Evolutionary conservation across 2,797 vertebrate species (phyloP), one percentile per base, ranked within the genome.

Genomic region (Catharus ustulatus): DNA sequence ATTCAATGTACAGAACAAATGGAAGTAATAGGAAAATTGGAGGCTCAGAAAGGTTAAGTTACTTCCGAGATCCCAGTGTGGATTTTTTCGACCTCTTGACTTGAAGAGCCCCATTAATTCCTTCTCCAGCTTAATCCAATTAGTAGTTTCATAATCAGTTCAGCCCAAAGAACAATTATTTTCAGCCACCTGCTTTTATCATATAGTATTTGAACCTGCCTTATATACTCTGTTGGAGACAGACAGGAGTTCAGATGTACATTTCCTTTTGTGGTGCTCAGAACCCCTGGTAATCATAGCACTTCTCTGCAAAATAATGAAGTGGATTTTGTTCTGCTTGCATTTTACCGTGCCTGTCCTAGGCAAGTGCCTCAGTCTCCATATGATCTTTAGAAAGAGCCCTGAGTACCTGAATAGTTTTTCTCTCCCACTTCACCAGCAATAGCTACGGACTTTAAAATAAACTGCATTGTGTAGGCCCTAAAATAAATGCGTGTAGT

Each of bases 11-110:
- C 32, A 88, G 34, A 84, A 84, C 4, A 3, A 78, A 66, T 66
- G 52, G 29, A 78, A 89, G 36, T 38, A 91, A 91, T 57, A 94
- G 85, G 85, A 90, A 93, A 94, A 86, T 64, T 11, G 6, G 38
- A 73, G 55, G 16, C 59, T 95, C 20, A 67, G 71, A 81, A 91
- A 90, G 10, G 40, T 76, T 81, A 90, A 90, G 40, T 69, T 51
- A 52, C 52, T 91, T 57, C 55, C 66, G 32, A 86, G 80, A 83
- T 84, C 71, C 78, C 57, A 57, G 2, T 24, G 43, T n/a, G 51
- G 54, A 34, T 51, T 34, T 83, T 84, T 86, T 78, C 84, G 34
- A 88, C 85, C 54, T 84, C 63, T 86, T 90, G 62, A 43, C 73
- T 63, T 78, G 27, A 87, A 84, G 42, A 75, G 52, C 43, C 34